phyloP scores from a whole-genome alignment of 2,797 vertebrate genomes.

The Rousettus madagascariensis region DNA sequence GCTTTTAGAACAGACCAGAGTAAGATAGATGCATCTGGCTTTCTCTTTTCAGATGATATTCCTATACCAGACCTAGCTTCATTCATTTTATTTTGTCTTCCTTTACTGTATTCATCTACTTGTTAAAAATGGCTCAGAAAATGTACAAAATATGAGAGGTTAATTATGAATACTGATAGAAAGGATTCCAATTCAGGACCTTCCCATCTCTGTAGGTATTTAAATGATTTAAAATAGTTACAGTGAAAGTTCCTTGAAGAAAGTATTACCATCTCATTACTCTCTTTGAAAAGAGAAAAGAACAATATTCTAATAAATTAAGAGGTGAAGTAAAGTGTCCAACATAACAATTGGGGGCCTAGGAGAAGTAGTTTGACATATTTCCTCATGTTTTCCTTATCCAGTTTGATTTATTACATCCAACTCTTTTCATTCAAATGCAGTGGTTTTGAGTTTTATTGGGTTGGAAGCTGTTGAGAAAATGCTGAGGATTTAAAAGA shows the following conservation, averaged over 20 bases:
- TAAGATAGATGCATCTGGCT: neutral
- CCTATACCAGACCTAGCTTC: neutral
- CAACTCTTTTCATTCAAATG: neutral
- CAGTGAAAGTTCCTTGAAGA: neutral
- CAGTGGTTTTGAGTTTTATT: slow-evolving; percentile 24
- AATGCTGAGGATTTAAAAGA: neutral
- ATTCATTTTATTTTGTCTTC: slow-evolving; percentile 24
- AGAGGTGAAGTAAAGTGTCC: neutral
- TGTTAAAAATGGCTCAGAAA: slow-evolving; percentile 28
- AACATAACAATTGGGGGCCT: neutral
- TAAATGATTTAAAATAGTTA: neutral
- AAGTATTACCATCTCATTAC: neutral
- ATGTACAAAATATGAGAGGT: neutral
- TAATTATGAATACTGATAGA: slow-evolving; percentile 12
- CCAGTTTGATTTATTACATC: neutral
- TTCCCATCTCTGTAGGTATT: neutral
- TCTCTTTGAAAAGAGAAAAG: neutral
- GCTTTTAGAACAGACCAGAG: neutral
- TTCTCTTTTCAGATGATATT: neutral
- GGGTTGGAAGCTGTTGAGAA: slow-evolving; percentile 6
- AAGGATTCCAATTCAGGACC: neutral
- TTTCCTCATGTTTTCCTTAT: neutral
- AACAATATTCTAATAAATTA: neutral
- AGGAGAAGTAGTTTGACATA: neutral
- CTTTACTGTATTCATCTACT: neutral